phyloP scores from a whole-genome alignment of 2,797 vertebrate species.

The Sebastes elongatus region DNA sequence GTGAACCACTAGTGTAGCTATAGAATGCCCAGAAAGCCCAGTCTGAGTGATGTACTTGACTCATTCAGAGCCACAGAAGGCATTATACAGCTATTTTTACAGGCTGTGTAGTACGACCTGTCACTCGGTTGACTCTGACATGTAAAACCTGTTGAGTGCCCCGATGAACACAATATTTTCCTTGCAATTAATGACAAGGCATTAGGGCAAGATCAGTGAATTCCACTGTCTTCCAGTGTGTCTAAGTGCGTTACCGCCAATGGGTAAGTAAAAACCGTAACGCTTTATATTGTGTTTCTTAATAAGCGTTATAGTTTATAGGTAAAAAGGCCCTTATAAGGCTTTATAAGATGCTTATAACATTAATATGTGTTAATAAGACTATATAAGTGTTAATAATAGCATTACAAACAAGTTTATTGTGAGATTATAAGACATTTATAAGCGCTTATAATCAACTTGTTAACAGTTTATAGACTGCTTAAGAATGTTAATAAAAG shows the following conservation, averaged over 20 bases:
- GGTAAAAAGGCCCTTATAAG: too few species aligned
- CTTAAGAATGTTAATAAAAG: too few species aligned
- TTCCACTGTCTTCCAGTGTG: not conserved
- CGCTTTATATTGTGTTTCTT: too few species aligned
- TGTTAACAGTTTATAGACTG: too few species aligned
- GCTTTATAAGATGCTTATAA: too few species aligned
- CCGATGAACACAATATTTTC: not conserved
- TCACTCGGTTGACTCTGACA: constrained; percentile 10
- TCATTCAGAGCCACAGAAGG: constrained; percentile 8
- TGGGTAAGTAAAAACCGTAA: not conserved
- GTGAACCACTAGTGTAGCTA: not conserved
- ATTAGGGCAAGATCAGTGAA: not conserved
- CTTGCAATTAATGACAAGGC: not conserved
- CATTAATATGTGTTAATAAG: too few species aligned
- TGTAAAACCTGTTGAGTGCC: not conserved
- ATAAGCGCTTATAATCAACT: too few species aligned
- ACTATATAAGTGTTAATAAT: too few species aligned
- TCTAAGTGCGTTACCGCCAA: not conserved
- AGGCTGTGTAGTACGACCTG: not conserved
- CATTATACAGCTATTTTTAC: constrained; percentile 9
- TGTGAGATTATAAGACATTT: too few species aligned
- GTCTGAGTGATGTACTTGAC: constrained; percentile 6
- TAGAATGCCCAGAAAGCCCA: not conserved
- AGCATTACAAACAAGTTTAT: too few species aligned
- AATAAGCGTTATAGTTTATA: too few species aligned